phyloP scores from a whole-genome alignment of 2,888 invertebrate genomes.

The Melikaiella ostensackeni region DNA sequence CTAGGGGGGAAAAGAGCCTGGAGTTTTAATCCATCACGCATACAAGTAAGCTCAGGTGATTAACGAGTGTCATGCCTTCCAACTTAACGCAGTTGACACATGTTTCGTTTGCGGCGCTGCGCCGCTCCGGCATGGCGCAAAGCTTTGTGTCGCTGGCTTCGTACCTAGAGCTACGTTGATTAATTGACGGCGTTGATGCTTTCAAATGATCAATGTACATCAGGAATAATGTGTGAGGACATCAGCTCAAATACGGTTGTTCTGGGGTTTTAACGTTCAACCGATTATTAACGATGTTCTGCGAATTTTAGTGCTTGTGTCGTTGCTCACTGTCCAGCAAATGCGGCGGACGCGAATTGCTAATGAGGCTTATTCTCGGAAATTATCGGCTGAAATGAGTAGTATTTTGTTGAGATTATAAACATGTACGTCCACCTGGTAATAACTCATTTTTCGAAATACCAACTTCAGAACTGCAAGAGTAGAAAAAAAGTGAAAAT shows the following conservation, averaged over 20 bases:
- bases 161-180: neutral
- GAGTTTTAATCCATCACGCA: slow-evolving; percentile 38
- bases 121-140: neutral
- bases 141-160: slow-evolving; percentile 2
- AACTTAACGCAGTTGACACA: slow-evolving; percentile 14
- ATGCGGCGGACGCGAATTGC: neutral
- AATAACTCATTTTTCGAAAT: too few species aligned
- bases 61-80: slow-evolving; percentile 12
- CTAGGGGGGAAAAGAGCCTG: neutral
- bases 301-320: slow-evolving; percentile 6
- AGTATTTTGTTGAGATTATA: neutral
- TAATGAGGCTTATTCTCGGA: neutral
- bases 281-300: slow-evolving; percentile 22
- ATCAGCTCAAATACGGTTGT: slow-evolving; percentile 15
- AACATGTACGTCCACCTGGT: too few species aligned
- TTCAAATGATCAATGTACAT: slow-evolving; percentile 36
- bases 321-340: slow-evolving; percentile 4
- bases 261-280: slow-evolving; percentile 34
- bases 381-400: neutral
- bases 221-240: slow-evolving; percentile 5
- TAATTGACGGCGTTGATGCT: slow-evolving; percentile 7
- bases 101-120: neutral
- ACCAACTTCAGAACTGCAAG: too few species aligned
- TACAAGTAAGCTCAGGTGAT: slow-evolving; percentile 13
- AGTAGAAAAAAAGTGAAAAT: too few species aligned